These are phyloP conservation scores for Erebia epiphron DNA, from an alignment of 2,888 invertebrate genomes.

Conservation along the genomic window DNA sequence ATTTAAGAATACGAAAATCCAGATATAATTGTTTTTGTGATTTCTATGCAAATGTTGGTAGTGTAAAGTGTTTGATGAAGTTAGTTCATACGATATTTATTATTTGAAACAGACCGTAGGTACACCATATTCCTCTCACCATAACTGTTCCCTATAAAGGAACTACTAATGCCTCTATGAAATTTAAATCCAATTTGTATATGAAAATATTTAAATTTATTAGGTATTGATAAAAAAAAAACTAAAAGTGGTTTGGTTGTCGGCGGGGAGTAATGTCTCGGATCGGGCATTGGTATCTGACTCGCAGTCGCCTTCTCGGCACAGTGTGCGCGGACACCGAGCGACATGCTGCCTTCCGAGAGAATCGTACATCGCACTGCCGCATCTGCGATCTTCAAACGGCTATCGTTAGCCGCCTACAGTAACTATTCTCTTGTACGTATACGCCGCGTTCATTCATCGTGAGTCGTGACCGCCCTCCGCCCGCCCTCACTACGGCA, in stretches of 20 bases:
- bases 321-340: conserved; percentile 66
- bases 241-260: conserved; percentile 47
- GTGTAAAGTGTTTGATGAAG: neutral
- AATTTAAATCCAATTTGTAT: neutral
- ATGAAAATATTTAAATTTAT: neutral
- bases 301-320: conserved; percentile 46
- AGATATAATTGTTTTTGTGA: neutral
- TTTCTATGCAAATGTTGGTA: neutral
- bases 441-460: conserved; percentile 74
- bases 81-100: neutral
- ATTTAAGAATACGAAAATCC: no score
- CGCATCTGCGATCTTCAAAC: conserved; percentile 75
- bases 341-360: conserved; percentile 78
- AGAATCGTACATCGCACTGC: conserved; percentile 69
- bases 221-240: conserved; percentile 45
- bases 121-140: neutral
- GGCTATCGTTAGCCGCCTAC: conserved; percentile 70
- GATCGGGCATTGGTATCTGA: conserved; percentile 30
- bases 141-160: neutral
- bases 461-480: conserved; percentile 62
- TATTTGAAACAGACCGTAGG: neutral
- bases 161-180: neutral
- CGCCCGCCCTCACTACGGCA: conserved; percentile 63
- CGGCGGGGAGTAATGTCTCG: conserved; percentile 66
- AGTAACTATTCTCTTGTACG: conserved; percentile 79